phyloP scores from a whole-genome alignment of 2,888 invertebrate species.

The Lepidochrysops patricia region DNA sequence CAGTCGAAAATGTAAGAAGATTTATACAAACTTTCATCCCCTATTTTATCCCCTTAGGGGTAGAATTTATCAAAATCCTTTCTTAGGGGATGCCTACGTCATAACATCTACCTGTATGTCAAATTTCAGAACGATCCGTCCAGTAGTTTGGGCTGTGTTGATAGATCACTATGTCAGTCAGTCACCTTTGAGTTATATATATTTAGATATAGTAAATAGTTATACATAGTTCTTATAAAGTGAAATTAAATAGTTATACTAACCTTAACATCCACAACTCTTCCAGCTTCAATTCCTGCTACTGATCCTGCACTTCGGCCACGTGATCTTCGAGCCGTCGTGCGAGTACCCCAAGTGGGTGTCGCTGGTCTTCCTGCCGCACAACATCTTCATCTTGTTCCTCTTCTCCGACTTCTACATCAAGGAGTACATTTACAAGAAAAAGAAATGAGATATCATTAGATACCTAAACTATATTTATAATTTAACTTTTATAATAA shows the following conservation, averaged over 20 bases:
- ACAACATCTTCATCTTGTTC: conserved; percentile 79
- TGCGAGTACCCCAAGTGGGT: conserved; percentile 79
- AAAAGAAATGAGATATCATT: conserved; percentile 37
- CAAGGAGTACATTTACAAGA: conserved; percentile 75
- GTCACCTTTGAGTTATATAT: no score
- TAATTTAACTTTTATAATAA: background rate
- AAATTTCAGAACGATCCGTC: no score
- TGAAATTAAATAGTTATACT: background rate
- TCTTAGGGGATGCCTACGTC: no score
- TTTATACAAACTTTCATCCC: no score
- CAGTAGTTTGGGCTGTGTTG: no score
- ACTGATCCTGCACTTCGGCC: conserved; percentile 75
- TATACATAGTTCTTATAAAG: no score
- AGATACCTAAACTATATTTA: conserved; percentile 10
- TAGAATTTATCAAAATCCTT: no score
- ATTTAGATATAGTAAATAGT: no score
- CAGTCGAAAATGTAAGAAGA: no score
- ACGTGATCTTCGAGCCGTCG: conserved; percentile 68
- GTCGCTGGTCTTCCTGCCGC: conserved; percentile 74
- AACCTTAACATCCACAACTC: background rate
- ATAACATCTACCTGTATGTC: no score
- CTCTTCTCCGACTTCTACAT: conserved; percentile 82
- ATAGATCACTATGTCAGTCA: no score
- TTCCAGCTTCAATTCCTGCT: conserved; percentile 77
- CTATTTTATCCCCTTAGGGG: no score